Evolutionary conservation across 2,113 vertebrate genomes (phyloP).

Genomic region (Poeciliopsis prolifica): DNA sequence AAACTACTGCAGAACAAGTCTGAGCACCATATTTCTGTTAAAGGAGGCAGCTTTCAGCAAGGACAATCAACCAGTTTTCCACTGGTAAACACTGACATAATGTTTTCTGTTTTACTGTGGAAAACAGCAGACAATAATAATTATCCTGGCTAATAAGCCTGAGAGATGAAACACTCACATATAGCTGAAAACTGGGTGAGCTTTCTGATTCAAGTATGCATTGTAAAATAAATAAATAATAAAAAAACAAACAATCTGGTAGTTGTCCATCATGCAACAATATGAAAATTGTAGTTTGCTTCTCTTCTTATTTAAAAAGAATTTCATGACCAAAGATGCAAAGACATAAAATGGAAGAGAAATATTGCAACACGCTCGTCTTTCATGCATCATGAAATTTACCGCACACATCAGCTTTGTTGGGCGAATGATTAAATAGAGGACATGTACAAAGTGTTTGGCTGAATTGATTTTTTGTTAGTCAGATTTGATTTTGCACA

Average conservation of each 20-base stretch:
- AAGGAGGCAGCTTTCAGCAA: constrained; percentile 7
- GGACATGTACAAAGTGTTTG: too few relatives aligned
- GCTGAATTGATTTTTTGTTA: too few relatives aligned
- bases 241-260: not conserved
- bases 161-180: constrained; percentile 18
- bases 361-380: too few relatives aligned
- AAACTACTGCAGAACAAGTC: not conserved
- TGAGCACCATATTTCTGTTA: not conserved
- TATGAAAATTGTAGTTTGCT: not conserved
- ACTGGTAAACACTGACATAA: constrained; percentile 33
- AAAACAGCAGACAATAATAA: not conserved
- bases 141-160: constrained; percentile 33
- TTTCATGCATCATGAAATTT: too few relatives aligned
- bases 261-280: not conserved
- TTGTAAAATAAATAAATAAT: not conserved
- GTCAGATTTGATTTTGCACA: too few relatives aligned
- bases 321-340: too few relatives aligned
- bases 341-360: too few relatives aligned
- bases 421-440: too few relatives aligned
- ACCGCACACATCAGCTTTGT: too few relatives aligned
- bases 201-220: not conserved
- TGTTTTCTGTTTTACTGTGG: constrained; percentile 3
- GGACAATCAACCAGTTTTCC: constrained; percentile 18
- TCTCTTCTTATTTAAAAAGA: too few relatives aligned
- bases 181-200: constrained; percentile 17